Base-by-base conservation (phyloP, 2,888 invertebrate genomes). In the Automeris io region DNA sequence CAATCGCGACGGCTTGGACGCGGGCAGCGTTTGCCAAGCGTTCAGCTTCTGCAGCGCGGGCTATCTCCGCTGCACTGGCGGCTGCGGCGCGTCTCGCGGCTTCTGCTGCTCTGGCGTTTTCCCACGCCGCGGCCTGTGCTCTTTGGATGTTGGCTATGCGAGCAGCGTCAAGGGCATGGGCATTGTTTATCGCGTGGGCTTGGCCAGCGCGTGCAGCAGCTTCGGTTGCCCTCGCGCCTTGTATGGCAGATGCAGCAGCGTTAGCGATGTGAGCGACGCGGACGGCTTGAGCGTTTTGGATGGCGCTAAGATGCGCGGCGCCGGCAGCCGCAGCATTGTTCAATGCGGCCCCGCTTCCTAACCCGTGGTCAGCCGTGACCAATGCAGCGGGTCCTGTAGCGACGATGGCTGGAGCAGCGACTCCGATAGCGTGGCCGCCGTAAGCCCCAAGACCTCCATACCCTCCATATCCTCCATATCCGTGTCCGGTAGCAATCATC, bases 211-310 rank as follows among this genome's bases (percentile, higher is more conserved):
- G 66, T 1, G 85, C 85, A 6, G 79, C 80, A 1, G 72, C 79
- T 47, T 85, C 85, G 3, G 82, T 60, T 8, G 68, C 75, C 8
- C 83, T 78, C 2, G 85, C 85, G 0, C 81, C 80, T 40, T 83
- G 82, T 49, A 85, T 85, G 23, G 81, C 85, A 18, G 79, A 80
- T 8, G 81, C 79, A 31, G 85, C 85, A 0, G 82, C 66, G 56
- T 83, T 78, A 16, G 72, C 80, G 48, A 85, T 81, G 43, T 81
- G 74, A 2, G 82, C 64, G 1, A 74, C 85, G 9, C 80, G 82
- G 7, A 70, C 81, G 8, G 85, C 85, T 41, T 83, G 85, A 1
- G 85, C 83, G 55, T 83, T 83, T 43, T 85, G 83, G 43, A 83
- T 82, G 24, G 83, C 82, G 40, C 78, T 81, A 33, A 85, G 75